These are phyloP conservation scores for Oryzias melastigma DNA, from an alignment of 2,113 vertebrate genomes.

Conservation along the genomic window DNA sequence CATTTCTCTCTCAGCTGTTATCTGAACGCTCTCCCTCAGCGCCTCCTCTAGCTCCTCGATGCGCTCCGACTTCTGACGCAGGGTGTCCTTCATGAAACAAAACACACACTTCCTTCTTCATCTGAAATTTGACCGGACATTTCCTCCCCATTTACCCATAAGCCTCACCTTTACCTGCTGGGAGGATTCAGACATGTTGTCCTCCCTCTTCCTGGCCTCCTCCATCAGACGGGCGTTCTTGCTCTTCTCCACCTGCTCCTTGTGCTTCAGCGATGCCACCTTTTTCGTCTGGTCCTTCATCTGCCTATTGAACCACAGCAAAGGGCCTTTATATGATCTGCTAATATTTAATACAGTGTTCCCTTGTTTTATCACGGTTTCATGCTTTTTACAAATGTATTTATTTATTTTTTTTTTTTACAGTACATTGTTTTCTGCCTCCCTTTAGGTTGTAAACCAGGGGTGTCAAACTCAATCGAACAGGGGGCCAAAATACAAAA, in stretches of 20 bases:
- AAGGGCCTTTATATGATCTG: background rate
- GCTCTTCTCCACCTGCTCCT: conserved; percentile 96
- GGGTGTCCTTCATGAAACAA: conserved; percentile 81
- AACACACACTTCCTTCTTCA: background rate
- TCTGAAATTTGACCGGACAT: background rate
- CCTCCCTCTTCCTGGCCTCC: conserved; percentile 90
- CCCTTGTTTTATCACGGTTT: no score
- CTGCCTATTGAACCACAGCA: conserved; percentile 79
- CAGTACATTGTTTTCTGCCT: no score
- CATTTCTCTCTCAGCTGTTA: conserved; percentile 98
- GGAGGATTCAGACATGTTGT: conserved; percentile 90
- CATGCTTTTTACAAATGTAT: no score
- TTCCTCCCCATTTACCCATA: background rate
- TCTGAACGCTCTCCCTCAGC: conserved; percentile 97
- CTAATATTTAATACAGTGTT: no score
- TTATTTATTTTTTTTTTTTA: no score
- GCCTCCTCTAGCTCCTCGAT: conserved; percentile 99
- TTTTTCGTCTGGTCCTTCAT: conserved; percentile 97
- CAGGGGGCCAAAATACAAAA: no score
- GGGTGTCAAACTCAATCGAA: no score
- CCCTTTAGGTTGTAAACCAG: no score
- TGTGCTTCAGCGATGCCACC: conserved; percentile 93
- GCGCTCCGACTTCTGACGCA: conserved; percentile 93
- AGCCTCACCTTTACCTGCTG: conserved; percentile 90
- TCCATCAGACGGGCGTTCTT: conserved; percentile 92